Evolutionary conservation across 1,140 invertebrate species (phyloP).

Genomic region (Himalopsyche phryganea): DNA sequence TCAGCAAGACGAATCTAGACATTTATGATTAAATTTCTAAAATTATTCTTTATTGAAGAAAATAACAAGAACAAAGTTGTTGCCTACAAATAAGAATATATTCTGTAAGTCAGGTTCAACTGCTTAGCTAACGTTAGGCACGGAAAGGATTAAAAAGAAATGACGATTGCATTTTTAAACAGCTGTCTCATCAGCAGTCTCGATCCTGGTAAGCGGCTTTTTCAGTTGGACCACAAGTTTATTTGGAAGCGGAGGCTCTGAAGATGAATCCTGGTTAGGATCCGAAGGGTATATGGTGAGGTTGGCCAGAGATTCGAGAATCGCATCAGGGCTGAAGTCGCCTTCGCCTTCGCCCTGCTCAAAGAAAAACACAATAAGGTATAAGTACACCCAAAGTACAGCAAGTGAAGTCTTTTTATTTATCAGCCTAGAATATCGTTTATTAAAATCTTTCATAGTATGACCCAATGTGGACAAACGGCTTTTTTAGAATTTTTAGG

Average conservation of each 20-base stretch:
- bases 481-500: neutral
- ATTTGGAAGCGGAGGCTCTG: constrained; percentile 12
- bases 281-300: constrained; percentile 19
- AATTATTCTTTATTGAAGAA: neutral
- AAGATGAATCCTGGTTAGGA: constrained; percentile 1
- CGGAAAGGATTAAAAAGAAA: neutral
- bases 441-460: no score
- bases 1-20: neutral
- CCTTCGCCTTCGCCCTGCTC: constrained; percentile 15
- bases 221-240: constrained; percentile 24
- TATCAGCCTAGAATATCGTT: no score
- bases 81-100: neutral
- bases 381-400: no score
- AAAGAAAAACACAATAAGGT: neutral
- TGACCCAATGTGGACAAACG: no score
- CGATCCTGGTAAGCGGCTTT: constrained; percentile 19
- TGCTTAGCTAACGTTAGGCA: neutral
- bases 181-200: constrained; percentile 27
- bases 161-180: constrained; percentile 12
- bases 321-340: constrained; percentile 17
- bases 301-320: constrained; percentile 24
- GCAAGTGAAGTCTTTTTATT: no score
- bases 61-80: neutral
- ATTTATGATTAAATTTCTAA: constrained; percentile 6
- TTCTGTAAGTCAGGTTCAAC: neutral